Evolutionary conservation across 2,888 invertebrate genomes (phyloP).

Genomic region (Saturnia japonica): DNA sequence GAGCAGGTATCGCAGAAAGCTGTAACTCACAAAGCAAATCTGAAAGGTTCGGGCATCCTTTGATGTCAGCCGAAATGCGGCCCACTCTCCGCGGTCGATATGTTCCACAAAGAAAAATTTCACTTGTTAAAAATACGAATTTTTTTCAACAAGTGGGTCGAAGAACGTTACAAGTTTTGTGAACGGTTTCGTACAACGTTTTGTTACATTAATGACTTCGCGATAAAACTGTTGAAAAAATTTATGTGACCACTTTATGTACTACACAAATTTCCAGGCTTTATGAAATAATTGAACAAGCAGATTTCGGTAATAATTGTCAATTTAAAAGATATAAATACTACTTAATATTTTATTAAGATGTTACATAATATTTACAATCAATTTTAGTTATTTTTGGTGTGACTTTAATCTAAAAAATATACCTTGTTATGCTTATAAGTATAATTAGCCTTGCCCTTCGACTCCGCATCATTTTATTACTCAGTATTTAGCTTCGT

Average conservation of each 20-base stretch:
- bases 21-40: conserved; percentile 34
- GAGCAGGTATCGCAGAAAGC: conserved; percentile 31
- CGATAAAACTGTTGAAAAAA: background rate
- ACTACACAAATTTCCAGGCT: background rate
- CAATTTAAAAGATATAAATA: too few relatives aligned
- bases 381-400: background rate
- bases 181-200: background rate
- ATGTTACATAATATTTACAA: background rate
- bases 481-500: too few relatives aligned
- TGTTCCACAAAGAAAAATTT: conserved; percentile 30
- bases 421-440: too few relatives aligned
- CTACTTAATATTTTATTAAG: too few relatives aligned
- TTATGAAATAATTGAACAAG: background rate
- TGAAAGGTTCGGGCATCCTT: conserved; percentile 32
- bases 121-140: conserved; percentile 12
- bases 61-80: conserved; percentile 30
- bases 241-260: background rate
- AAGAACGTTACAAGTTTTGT: background rate
- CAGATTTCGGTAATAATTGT: background rate
- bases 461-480: too few relatives aligned
- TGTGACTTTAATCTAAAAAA: too few relatives aligned
- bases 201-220: background rate
- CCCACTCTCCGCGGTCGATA: conserved; percentile 31
- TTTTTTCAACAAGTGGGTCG: background rate
- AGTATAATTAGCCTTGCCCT: too few relatives aligned